These are phyloP conservation scores for Esox lucius DNA, from an alignment of 2,797 vertebrate genomes.

Conservation along the genomic window DNA sequence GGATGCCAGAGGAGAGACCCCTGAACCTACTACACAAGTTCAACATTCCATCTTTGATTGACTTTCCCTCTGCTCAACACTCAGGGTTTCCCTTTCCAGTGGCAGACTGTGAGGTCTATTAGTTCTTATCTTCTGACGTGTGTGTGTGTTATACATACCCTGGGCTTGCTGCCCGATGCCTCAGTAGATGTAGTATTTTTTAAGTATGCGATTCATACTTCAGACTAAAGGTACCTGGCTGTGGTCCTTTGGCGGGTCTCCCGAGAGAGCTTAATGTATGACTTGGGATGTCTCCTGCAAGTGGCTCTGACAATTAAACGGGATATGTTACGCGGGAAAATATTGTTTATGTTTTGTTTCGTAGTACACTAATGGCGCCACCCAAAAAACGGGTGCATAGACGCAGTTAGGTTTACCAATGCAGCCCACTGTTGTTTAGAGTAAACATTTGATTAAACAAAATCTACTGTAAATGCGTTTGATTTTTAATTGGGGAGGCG, in stretches of 20 bases:
- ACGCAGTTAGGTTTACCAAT: too few relatives aligned
- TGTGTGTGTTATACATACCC: background rate
- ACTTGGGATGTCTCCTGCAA: constrained; percentile 32
- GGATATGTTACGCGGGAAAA: too few relatives aligned
- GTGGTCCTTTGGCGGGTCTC: too few relatives aligned
- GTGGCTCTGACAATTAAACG: constrained; percentile 13
- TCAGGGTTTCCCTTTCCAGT: constrained; percentile 51
- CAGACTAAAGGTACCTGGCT: background rate
- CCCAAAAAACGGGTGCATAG: too few relatives aligned
- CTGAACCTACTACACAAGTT: constrained; percentile 29
- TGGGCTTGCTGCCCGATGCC: background rate
- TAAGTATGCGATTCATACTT: background rate
- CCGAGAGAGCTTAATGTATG: background rate
- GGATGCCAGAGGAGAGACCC: constrained; percentile 8
- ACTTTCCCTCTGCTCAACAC: constrained; percentile 64
- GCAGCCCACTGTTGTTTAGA: too few relatives aligned
- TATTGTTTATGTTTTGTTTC: too few relatives aligned
- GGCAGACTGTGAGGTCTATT: constrained; percentile 11
- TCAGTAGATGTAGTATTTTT: background rate
- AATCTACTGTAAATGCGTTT: too few relatives aligned
- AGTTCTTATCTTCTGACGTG: background rate
- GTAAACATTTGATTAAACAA: too few relatives aligned
- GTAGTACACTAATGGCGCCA: too few relatives aligned
- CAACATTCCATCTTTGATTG: constrained; percentile 74
- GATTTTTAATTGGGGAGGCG: too few relatives aligned